Conservation (phyloP, 2,797 vertebrate genomes). For the Acrocephalus scirpaceus region DNA sequence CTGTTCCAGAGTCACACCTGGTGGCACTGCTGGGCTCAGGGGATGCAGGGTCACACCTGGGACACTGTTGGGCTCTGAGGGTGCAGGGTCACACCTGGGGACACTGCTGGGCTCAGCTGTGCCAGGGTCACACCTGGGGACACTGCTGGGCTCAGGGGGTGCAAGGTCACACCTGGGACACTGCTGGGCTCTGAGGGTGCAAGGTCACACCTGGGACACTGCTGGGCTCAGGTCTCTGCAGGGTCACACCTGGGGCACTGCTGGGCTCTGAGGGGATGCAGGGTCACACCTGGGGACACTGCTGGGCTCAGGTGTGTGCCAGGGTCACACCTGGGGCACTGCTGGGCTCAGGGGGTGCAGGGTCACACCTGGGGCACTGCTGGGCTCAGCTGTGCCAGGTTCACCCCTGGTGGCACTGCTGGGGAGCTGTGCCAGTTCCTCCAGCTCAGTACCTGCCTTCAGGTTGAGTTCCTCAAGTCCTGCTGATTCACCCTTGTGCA, state of each 20-base stretch:
- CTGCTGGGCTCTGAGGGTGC: not conserved
- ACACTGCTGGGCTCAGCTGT: not conserved
- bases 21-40: not conserved
- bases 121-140: no score
- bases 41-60: not conserved
- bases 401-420: not conserved
- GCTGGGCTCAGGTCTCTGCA: not conserved
- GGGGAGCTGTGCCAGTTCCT: not conserved
- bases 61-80: not conserved
- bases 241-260: not conserved
- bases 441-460: not conserved
- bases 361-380: not conserved
- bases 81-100: no score
- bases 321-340: no score
- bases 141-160: no score
- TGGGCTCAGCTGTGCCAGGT: not conserved
- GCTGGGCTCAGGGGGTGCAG: not conserved
- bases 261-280: not conserved
- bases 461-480: not conserved
- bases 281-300: not conserved
- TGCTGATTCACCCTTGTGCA: conserved; percentile 47
- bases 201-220: not conserved
- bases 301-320: not conserved
- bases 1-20: not conserved
- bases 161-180: no score